These are phyloP conservation scores for Ophioninae sp. DNA, from an alignment of 2,888 invertebrate species.

Conservation along the genomic window DNA sequence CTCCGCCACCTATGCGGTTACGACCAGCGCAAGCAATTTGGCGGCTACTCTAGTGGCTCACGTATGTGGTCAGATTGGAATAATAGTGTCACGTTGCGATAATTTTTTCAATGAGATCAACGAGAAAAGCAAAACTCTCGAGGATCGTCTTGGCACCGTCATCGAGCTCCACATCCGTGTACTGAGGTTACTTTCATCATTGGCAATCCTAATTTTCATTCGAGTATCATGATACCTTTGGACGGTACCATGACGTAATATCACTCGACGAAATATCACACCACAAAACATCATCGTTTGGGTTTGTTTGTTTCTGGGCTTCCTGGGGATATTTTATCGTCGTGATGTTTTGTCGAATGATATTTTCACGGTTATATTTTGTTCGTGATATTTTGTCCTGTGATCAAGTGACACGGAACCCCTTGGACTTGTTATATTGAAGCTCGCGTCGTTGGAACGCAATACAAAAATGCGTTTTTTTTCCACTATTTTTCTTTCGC, in stretches of 20 bases:
- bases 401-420: too few relatives aligned
- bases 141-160: slow-evolving; percentile 60
- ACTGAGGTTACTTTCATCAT: slow-evolving; percentile 65
- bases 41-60: slow-evolving; percentile 67
- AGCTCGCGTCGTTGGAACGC: slow-evolving; percentile 20
- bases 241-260: too few relatives aligned
- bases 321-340: too few relatives aligned
- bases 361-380: too few relatives aligned
- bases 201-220: neutral
- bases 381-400: too few relatives aligned
- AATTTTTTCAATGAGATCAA: slow-evolving; percentile 41
- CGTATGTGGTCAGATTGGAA: slow-evolving; percentile 64
- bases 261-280: neutral
- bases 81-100: slow-evolving; percentile 59
- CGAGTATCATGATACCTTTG: too few relatives aligned
- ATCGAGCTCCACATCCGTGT: slow-evolving; percentile 64
- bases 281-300: too few relatives aligned
- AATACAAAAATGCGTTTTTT: too few relatives aligned
- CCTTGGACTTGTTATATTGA: too few relatives aligned
- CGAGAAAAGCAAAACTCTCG: slow-evolving; percentile 5
- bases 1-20: slow-evolving; percentile 55
- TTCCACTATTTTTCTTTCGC: too few relatives aligned
- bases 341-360: too few relatives aligned
- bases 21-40: slow-evolving; percentile 61
- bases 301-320: too few relatives aligned